Evolutionary conservation across 2,113 vertebrate genomes (phyloP).

Genomic region (Apodemus speciosus): DNA sequence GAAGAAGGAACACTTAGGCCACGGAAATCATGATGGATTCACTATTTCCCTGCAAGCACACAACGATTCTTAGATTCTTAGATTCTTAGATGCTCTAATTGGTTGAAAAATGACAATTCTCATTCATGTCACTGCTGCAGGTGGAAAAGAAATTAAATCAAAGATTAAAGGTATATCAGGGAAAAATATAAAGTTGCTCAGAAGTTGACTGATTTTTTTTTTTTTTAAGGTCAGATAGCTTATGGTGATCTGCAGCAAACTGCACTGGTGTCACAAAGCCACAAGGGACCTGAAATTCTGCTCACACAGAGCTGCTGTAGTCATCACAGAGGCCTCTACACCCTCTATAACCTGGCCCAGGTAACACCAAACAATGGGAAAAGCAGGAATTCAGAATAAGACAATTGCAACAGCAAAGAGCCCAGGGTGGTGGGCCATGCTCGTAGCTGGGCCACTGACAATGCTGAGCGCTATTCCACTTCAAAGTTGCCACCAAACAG

Average conservation of each 20-base stretch:
- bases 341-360: background rate
- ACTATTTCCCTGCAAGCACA: slow-evolving; percentile 17
- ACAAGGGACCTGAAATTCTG: background rate
- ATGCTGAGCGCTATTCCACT: background rate
- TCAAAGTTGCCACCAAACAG: slow-evolving; percentile 35
- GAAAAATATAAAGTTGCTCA: slow-evolving; percentile 18
- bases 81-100: slow-evolving; percentile 14
- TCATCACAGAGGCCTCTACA: background rate
- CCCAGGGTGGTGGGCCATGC: background rate
- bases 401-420: background rate
- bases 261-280: background rate
- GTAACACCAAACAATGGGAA: background rate
- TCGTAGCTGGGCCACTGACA: background rate
- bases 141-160: slow-evolving; percentile 11
- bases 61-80: slow-evolving; percentile 35
- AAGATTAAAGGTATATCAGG: slow-evolving; percentile 20
- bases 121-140: background rate
- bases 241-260: background rate
- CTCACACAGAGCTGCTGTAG: background rate
- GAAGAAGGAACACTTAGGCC: slow-evolving; percentile 57
- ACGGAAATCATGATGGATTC: slow-evolving; percentile 28
- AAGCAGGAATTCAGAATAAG: background rate
- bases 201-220: background rate
- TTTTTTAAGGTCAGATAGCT: background rate
- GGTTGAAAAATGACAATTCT: slow-evolving; percentile 47